Evolutionary conservation across 1,140 invertebrate genomes (phyloP).

Genomic region (Venustaconcha ellipsiformis): DNA sequence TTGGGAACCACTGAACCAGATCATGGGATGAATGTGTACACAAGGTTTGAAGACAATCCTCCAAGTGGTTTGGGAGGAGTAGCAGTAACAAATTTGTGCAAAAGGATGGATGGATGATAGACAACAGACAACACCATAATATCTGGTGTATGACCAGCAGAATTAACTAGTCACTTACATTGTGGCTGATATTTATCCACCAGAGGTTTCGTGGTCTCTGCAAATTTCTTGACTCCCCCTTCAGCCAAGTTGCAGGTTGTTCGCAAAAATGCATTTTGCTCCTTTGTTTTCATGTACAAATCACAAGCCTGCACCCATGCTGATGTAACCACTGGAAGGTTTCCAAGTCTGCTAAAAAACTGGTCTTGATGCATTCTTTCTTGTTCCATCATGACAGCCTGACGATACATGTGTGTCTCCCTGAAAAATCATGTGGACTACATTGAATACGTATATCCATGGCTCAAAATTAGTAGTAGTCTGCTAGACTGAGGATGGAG

Average conservation of each 20-base stretch:
- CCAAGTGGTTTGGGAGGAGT: too few relatives aligned
- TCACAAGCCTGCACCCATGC: slow-evolving; percentile 32
- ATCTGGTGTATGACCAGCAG: too few relatives aligned
- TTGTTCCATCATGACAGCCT: slow-evolving; percentile 26
- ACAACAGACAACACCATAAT: too few relatives aligned
- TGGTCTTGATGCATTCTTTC: slow-evolving; percentile 27
- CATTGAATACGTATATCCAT: too few relatives aligned
- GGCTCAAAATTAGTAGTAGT: too few relatives aligned
- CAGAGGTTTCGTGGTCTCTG: slow-evolving; percentile 30
- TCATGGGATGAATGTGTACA: too few relatives aligned
- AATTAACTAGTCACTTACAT: slow-evolving; percentile 17
- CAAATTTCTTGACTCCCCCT: slow-evolving; percentile 28
- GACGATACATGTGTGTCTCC: slow-evolving; percentile 28
- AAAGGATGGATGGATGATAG: too few relatives aligned
- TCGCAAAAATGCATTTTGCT: slow-evolving; percentile 22
- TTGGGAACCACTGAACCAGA: too few relatives aligned
- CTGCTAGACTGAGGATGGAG: too few relatives aligned
- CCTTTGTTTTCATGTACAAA: slow-evolving; percentile 40
- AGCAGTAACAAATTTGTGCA: too few relatives aligned
- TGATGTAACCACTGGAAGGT: slow-evolving; percentile 35
- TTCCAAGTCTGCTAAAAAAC: slow-evolving; percentile 34
- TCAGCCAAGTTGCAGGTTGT: slow-evolving; percentile 39
- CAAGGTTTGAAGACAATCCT: too few relatives aligned
- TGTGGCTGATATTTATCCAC: slow-evolving; percentile 37
- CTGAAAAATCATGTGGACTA: too few relatives aligned